Evolutionary conservation across 2,113 vertebrate species (phyloP).

Genomic region (Equus quagga): DNA sequence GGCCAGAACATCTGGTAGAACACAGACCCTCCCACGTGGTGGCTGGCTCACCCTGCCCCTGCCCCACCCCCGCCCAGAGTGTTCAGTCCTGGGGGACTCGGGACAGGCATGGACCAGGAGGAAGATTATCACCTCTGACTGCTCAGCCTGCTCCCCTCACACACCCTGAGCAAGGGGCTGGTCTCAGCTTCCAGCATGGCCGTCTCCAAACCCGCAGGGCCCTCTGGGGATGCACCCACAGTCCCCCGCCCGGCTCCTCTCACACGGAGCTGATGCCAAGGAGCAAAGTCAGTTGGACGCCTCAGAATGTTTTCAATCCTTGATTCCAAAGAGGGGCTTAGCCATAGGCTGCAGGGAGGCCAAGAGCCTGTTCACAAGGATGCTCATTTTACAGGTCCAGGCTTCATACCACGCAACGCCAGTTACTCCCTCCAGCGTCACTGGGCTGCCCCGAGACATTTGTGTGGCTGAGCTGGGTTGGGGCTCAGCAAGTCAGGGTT

Average conservation of each 20-base stretch:
- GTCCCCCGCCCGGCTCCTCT: not conserved
- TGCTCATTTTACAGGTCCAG: not conserved
- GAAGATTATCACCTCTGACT: not conserved
- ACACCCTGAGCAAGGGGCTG: not conserved
- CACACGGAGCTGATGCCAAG: not conserved
- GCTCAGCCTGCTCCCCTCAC: not conserved
- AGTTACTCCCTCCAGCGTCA: not conserved
- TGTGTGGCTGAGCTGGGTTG: not conserved
- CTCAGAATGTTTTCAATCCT: not conserved
- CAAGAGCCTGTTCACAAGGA: not conserved
- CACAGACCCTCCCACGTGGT: not conserved
- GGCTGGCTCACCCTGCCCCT: rapidly evolving
- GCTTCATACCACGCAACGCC: too few species aligned
- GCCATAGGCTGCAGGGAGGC: not conserved
- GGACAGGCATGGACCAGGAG: not conserved
- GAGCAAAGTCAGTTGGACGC: not conserved
- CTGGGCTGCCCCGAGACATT: not conserved
- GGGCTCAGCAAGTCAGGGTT: not conserved
- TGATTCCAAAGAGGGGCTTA: not conserved
- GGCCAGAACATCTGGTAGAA: not conserved
- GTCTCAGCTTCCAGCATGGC: not conserved
- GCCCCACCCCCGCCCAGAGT: too few species aligned
- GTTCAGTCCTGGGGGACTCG: not conserved
- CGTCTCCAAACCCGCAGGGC: not conserved
- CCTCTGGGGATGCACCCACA: not conserved